A percentile compares a stretch with the other conserved stretches of the same genome.
Evolutionary conservation across 2,888 invertebrate genomes (phyloP).

Genomic region (Pandemis corylana): DNA sequence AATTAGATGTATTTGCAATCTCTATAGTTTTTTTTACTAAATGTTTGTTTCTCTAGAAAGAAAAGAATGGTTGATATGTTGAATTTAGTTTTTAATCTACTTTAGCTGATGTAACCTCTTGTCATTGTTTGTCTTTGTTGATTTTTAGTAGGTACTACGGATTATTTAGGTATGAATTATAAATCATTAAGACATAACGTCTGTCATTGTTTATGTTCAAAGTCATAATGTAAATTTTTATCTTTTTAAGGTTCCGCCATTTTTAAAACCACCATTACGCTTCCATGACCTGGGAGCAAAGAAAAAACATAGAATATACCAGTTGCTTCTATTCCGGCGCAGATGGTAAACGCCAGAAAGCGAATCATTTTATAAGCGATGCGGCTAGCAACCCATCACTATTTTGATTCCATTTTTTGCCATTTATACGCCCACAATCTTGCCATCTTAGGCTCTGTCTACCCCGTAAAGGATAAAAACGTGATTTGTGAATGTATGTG

Average conservation of each 20-base stretch:
- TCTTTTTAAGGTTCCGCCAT: slow-evolving; percentile 11
- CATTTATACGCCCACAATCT: no score
- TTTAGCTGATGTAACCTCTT: not conserved
- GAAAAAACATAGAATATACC: no score
- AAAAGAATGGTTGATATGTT: not conserved
- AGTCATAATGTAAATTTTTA: slow-evolving; percentile 46
- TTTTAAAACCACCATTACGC: not conserved
- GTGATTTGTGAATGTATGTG: no score
- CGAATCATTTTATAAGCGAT: no score
- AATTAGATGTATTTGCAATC: slow-evolving; percentile 26
- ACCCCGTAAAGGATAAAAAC: no score
- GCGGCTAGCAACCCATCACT: no score
- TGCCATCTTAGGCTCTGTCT: no score
- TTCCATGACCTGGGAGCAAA: no score
- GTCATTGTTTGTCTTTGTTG: not conserved
- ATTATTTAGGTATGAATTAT: slow-evolving; percentile 44
- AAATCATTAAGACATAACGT: slow-evolving; percentile 51
- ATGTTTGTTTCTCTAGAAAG: not conserved
- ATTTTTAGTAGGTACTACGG: slow-evolving; percentile 8
- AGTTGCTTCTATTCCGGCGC: no score
- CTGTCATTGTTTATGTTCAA: slow-evolving; percentile 50
- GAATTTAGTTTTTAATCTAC: not conserved
- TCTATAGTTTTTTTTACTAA: not conserved
- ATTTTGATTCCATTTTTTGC: no score
- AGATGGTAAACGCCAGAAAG: no score